Evolutionary conservation across 35 echinoderm and acorn worm genomes (phyloP), one percentile per base, ranked within the genome.

Genomic region (Apostichopus parvimensis): DNA sequence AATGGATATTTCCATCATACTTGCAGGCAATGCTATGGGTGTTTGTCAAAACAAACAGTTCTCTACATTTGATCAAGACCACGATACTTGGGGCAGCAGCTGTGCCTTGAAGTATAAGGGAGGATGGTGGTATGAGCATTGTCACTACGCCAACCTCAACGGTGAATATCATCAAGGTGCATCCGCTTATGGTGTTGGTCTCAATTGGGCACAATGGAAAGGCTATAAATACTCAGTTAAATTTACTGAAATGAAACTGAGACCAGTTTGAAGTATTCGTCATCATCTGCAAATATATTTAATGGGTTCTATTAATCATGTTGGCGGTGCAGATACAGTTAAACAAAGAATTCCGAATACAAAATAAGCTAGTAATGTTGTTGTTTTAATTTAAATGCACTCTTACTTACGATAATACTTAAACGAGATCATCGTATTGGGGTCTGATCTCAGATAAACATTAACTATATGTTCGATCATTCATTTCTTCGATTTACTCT

Each of bases 171-270:
- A 92, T 5, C 71, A 78, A 22, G 94, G 94, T 5, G 58, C 18
- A 12, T 83, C 94, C 8, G 77, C 62, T 9, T 95, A 95, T 56
- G 97, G 92, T 24, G 90, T 91, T 56, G 97, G 97, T 1, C 86
- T 98, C 21, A 78, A 94, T 1, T 98, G 94, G 97, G 82, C 91
- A 52, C 90, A 92, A 18, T 98, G 92, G 92, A 91, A 92, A 82
- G 97, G 97, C 7, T 98, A 94, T 78, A 87, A 94, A 45, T 95
- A 98, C 60, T 98, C 94, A 6, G 76, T 98, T 12, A 98, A 94
- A 83, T 62, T 64, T 18, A 80, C 94, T 55, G 97, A 98, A 73
- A 95, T 98, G 94, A 98, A 96, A 87, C 79, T 96, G 54, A 80
- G 95, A 94, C 93, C 93, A 10, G 45, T 21, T 66, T 66, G 66